Base-by-base conservation (phyloP, 2,797 vertebrate genomes). In the Lagocephalus sceleratus region DNA sequence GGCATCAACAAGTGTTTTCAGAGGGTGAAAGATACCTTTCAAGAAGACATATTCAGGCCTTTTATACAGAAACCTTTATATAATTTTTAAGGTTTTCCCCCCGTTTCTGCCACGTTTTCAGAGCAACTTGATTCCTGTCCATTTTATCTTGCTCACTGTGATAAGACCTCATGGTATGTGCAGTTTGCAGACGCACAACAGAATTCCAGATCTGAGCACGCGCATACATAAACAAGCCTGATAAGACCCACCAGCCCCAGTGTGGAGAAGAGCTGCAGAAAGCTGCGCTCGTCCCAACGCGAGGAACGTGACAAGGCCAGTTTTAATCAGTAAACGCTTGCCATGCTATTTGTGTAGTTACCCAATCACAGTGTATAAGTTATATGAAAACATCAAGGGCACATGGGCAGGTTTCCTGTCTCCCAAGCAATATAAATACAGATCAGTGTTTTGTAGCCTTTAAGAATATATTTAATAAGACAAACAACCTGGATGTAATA, bases 31-130 rank as follows among this genome's bases (percentile, higher is more conserved):
- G 7, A 32, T 32, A 32, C n/a, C 39, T 3, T 40, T 40, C 14
- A 40, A 2, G 5, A 40, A 40, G n/a, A n/a, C 39, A 12, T 32
- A 11, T 11, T 32, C 6, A 32, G 29, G 7, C 7, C 7, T 11
- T 3, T 11, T 8, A 32, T 32, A 32, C 29, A 32, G 23, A 7
- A 25, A 25, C 4, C 23, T n/a, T n/a, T n/a, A n/a, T n/a, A n/a
- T n/a, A n/a, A n/a, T n/a, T n/a, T 32, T 32, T 12, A 12, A n/a
- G n/a, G 29, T 3, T 12, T 32, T 32, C 39, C n/a, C 11, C 40
- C 1, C 14, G 25, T 38, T 51, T 20, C 44, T 41, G 64, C 75
- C 71, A 77, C 49, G 45, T 68, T 16, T 9, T 44, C 59, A 67
- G 54, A 66, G 48, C 67, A 38, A 64, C 43, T 56, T 7, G 15